Conservation (phyloP, 2,113 vertebrate species). For the Myotis brandtii region DNA sequence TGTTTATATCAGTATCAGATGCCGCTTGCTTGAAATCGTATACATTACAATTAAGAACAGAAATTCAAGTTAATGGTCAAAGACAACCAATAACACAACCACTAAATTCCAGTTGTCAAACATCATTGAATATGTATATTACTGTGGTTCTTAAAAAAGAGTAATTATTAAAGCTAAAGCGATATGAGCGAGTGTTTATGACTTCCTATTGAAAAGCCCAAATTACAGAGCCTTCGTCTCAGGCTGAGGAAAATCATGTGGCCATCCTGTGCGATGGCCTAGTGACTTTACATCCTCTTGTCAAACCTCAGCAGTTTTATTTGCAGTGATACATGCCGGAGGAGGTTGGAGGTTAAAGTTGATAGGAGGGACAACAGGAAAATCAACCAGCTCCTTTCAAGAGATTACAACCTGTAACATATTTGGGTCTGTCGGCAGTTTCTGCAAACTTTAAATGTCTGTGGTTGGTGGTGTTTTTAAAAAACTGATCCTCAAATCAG, state of each 20-base stretch:
- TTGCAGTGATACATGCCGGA: conserved; percentile 91
- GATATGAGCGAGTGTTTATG: conserved; percentile 90
- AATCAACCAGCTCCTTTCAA: conserved; percentile 89
- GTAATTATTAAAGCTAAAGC: conserved; percentile 93
- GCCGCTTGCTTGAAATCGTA: conserved; percentile 88
- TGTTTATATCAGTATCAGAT: conserved; percentile 86
- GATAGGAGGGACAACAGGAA: conserved; percentile 94
- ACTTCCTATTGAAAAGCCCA: conserved; percentile 87
- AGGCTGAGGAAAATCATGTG: conserved; percentile 87
- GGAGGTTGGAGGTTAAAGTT: conserved; percentile 97
- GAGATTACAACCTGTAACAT: conserved; percentile 93
- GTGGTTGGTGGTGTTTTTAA: conserved; percentile 84
- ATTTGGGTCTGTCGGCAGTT: conserved; percentile 88
- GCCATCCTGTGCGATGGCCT: conserved; percentile 88
- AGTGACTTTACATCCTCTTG: conserved; percentile 90
- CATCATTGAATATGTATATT: conserved; percentile 97
- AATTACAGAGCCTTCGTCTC: conserved; percentile 84
- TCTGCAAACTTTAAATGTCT: conserved; percentile 83
- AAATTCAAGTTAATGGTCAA: conserved; percentile 94
- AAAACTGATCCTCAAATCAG: conserved; percentile 86
- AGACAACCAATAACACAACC: conserved; percentile 96
- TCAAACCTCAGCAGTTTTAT: conserved; percentile 91
- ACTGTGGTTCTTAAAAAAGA: conserved; percentile 84
- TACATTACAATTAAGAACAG: conserved; percentile 93
- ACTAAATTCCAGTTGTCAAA: conserved; percentile 97